Base-by-base conservation (phyloP, 1,140 invertebrate species). In the Pygmarrhopalites habei region DNA sequence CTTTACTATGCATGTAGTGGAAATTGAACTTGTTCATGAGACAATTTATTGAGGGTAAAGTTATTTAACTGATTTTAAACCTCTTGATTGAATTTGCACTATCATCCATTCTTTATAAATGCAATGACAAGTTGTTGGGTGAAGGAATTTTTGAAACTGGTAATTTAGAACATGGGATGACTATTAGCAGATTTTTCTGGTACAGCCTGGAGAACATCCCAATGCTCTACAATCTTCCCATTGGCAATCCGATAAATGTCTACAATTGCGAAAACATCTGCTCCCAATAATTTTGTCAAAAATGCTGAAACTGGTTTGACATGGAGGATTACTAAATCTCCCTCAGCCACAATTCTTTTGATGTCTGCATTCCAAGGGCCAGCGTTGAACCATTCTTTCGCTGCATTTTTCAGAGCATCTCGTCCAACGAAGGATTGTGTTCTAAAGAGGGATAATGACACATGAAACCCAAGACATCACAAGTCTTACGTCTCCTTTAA, bases 181-280 rank as follows among this genome's bases (percentile, higher is more conserved):
- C 26, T 2, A 28, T 41, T 58, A 15, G 12, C 41, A 44, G 56
- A 25, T n/a, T 23, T 46, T 29, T 58, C 35, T 58, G 35, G 56
- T 2, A 47, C 44, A 19, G n/a, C 58, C 39, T 60, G 58, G 4
- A 29, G 19, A 12, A 60, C 58, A 39, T 60, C 58, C 58, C 58
- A 60, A n/a, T 60, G 58, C 21, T 60, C 58, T 21, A 49, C 4
- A 15, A 60, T 44, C 28, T 43, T 62, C 1, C 51, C 35, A 19
- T 46, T 41, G 5, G 5, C 32, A 23, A 62, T 12, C 39, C 51
- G 53, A 19, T 53, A 53, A 53, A 60, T 52, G 35, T 60, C 59
- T 2, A 60, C 47, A 15, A 49, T 26, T 1, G 57, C 39, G 1
- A 44, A 2, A 4, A 35, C 7, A 23, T 23, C 28, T 7, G 41